These are phyloP conservation scores for Alethe castanea DNA, from an alignment of 2,113 vertebrate genomes.

Conservation along the genomic window DNA sequence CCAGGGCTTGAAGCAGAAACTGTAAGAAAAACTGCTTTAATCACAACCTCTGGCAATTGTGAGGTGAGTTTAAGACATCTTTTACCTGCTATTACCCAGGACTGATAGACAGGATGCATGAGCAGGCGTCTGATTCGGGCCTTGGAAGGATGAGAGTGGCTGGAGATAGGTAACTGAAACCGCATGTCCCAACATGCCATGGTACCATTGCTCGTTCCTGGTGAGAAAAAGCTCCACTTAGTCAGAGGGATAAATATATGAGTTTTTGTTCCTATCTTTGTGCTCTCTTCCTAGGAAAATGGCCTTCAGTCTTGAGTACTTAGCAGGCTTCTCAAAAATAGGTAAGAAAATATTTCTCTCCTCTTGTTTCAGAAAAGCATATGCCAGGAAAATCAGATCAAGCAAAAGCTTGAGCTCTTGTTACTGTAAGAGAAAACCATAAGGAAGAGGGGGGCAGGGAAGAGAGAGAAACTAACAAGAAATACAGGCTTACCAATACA, in stretches of 20 bases:
- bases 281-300: neutral
- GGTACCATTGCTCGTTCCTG: conserved; percentile 95
- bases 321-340: neutral
- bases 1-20: neutral
- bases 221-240: neutral
- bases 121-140: conserved; percentile 91
- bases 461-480: neutral
- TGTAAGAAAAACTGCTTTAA: neutral
- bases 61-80: neutral
- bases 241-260: neutral
- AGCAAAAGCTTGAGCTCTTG: neutral
- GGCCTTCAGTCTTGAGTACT: neutral
- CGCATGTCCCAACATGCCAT: conserved; percentile 99
- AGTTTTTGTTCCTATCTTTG: neutral
- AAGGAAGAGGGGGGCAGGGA: rapidly evolving
- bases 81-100: conserved; percentile 94
- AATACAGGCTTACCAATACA: conserved; percentile 83
- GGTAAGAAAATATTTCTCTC: neutral
- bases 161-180: conserved; percentile 97
- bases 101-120: conserved; percentile 96
- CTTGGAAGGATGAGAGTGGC: conserved; percentile 91
- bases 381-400: neutral
- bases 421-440: neutral
- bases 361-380: neutral
- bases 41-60: neutral